Evolutionary conservation across 1,140 invertebrate genomes (phyloP).

Genomic region (Hirudo medicinalis): DNA sequence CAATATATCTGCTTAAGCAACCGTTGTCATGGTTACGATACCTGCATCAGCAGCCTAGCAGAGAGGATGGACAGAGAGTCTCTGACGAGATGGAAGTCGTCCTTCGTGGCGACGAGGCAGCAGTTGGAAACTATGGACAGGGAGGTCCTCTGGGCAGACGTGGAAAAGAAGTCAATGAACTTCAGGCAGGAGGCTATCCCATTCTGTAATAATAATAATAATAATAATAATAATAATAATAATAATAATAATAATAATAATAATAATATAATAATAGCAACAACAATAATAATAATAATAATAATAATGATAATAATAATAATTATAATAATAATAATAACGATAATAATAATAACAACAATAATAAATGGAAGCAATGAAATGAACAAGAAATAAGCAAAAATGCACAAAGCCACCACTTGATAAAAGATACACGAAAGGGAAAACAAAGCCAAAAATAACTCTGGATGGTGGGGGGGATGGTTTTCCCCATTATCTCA

Average conservation of each 20-base stretch:
- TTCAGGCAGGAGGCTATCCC: slow-evolving; percentile 86
- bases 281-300: too few species aligned
- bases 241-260: neutral
- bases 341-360: too few species aligned
- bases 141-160: slow-evolving; percentile 76
- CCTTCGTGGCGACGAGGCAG: slow-evolving; percentile 74
- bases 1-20: too few species aligned
- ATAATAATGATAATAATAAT: neutral
- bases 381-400: too few species aligned
- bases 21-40: neutral
- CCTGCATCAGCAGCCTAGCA: slow-evolving; percentile 10
- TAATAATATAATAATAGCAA: neutral
- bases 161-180: slow-evolving; percentile 93
- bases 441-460: too few species aligned
- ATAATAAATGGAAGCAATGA: too few species aligned
- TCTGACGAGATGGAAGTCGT: slow-evolving; percentile 2
- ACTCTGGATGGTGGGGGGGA: too few species aligned
- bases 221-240: slow-evolving; percentile 9
- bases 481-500: too few species aligned
- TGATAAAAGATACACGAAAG: too few species aligned
- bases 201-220: slow-evolving; percentile 48
- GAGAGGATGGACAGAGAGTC: slow-evolving; percentile 8
- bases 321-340: neutral
- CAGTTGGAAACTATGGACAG: slow-evolving; percentile 89
- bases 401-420: too few species aligned